A percentile compares a stretch with the other conserved stretches of the same genome.
phyloP scores from a whole-genome alignment of 2,797 vertebrate species.

The Vultur gryphus region DNA sequence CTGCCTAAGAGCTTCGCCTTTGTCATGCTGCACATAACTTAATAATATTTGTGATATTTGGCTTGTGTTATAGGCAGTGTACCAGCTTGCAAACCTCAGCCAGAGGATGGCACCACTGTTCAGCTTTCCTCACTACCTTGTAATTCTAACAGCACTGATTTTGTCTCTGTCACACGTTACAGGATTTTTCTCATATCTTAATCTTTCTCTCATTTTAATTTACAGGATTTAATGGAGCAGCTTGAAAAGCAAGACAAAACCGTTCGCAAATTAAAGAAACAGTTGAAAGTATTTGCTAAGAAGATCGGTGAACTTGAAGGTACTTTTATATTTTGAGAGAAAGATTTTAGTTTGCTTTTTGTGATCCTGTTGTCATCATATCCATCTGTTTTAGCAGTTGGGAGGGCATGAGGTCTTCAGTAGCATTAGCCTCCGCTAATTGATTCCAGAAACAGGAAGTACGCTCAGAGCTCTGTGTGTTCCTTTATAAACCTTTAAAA shows the following conservation, averaged over 20 bases:
- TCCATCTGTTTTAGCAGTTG: not conserved
- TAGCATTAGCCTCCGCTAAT: not conserved
- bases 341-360: not conserved
- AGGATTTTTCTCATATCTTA: not conserved
- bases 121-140: conserved; percentile 33
- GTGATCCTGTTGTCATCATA: not conserved
- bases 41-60: not conserved
- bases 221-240: conserved; percentile 96
- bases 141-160: conserved; percentile 56
- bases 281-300: conserved; percentile 96
- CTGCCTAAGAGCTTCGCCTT: conserved; percentile 34
- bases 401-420: not conserved
- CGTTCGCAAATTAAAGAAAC: conserved; percentile 97
- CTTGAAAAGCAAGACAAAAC: conserved; percentile 98
- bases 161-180: not conserved
- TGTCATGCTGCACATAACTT: conserved; percentile 56
- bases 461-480: not conserved
- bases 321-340: conserved; percentile 54
- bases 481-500: not conserved
- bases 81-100: conserved; percentile 48
- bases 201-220: conserved; percentile 23
- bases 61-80: conserved; percentile 28
- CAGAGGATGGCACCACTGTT: conserved; percentile 62
- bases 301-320: conserved; percentile 97
- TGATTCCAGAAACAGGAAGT: not conserved